A percentile compares a stretch with the other conserved stretches of the same genome.
phyloP scores from a whole-genome alignment of 2,888 invertebrate species.

The Meloe dianella region DNA sequence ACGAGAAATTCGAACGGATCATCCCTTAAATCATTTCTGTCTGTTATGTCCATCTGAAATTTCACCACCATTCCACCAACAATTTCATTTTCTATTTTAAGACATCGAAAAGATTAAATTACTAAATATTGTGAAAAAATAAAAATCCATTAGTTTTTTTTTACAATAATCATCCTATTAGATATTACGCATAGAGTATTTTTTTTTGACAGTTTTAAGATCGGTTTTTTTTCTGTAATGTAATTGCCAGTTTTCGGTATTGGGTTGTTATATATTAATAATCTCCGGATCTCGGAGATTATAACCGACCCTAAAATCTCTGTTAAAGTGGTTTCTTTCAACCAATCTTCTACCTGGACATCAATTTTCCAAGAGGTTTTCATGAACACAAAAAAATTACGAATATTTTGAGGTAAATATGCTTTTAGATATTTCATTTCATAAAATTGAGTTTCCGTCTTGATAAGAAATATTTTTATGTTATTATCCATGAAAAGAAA shows the following conservation, averaged over 20 bases:
- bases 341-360: constrained; percentile 22
- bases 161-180: background rate
- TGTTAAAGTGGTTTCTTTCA: constrained; percentile 32
- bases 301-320: constrained; percentile 31
- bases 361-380: constrained; percentile 21
- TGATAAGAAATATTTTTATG: too few relatives aligned
- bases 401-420: background rate
- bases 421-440: background rate
- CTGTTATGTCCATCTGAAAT: background rate
- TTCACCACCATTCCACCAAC: too few relatives aligned
- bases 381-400: constrained; percentile 22
- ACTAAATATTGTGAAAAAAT: too few relatives aligned
- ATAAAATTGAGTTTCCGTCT: background rate
- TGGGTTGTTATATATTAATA: constrained; percentile 29
- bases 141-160: too few relatives aligned
- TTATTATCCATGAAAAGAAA: too few relatives aligned
- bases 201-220: constrained; percentile 17
- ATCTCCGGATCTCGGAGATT: constrained; percentile 22
- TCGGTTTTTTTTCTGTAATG: constrained; percentile 19
- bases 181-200: constrained; percentile 18
- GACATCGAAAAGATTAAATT: too few relatives aligned
- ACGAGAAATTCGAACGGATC: background rate
- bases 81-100: too few relatives aligned
- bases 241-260: constrained; percentile 30
- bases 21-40: background rate